A percentile compares a stretch with the other conserved stretches of the same genome.
Conservation (phyloP, 2,113 vertebrate species). For the Procavia capensis region DNA sequence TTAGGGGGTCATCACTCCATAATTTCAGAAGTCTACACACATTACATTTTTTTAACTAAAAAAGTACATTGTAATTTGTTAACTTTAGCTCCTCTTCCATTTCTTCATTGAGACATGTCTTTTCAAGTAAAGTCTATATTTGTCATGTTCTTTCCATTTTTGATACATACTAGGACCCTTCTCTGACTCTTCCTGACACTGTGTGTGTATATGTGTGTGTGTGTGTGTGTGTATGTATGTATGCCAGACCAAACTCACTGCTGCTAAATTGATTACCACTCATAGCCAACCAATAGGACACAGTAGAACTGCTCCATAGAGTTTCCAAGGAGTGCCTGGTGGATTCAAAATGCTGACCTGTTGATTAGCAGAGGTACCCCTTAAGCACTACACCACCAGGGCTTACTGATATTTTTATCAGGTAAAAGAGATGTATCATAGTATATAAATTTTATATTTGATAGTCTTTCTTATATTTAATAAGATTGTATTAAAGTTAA, state of each 20-base stretch:
- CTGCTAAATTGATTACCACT: too few relatives aligned
- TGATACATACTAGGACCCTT: neutral
- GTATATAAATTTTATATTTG: neutral
- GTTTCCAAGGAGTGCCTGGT: too few relatives aligned
- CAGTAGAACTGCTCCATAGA: too few relatives aligned
- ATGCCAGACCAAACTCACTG: too few relatives aligned
- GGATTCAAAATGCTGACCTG: too few relatives aligned
- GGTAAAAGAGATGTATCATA: neutral
- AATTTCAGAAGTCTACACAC: neutral
- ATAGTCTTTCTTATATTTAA: neutral
- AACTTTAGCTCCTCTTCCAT: neutral
- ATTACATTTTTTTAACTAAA: neutral
- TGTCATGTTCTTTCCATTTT: neutral
- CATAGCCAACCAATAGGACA: too few relatives aligned
- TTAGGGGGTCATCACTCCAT: neutral
- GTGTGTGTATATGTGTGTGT: neutral
- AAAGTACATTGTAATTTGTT: neutral
- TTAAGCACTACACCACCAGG: too few relatives aligned
- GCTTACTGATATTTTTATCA: too few relatives aligned
- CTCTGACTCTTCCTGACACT: neutral
- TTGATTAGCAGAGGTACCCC: too few relatives aligned
- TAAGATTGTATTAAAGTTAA: neutral
- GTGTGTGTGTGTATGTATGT: neutral
- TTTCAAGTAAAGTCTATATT: constrained; percentile 39
- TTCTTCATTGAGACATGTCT: neutral